Evolutionary conservation across 2,797 vertebrate genomes (phyloP).

Genomic region (Semotilus atromaculatus): DNA sequence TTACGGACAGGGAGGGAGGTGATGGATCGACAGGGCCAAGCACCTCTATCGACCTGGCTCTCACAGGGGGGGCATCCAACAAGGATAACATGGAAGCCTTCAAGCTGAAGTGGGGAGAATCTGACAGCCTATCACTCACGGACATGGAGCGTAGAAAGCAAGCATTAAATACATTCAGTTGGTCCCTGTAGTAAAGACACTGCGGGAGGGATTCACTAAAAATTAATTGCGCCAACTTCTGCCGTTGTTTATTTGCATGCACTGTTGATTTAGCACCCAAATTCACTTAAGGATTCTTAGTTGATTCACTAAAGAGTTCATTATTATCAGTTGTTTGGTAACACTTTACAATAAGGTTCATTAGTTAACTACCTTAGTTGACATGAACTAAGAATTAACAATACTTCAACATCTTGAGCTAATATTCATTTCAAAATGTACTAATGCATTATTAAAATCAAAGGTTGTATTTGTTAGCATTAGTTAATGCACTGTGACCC

Average conservation of each 20-base stretch:
- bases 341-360: no score
- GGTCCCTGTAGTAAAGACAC: constrained; percentile 1
- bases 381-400: no score
- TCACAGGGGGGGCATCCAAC: constrained; percentile 52
- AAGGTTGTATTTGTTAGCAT: no score
- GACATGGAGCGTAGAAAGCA: constrained; percentile 27
- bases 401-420: no score
- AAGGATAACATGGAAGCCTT: constrained; percentile 50
- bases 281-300: background rate
- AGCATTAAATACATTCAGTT: constrained; percentile 17
- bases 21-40: constrained; percentile 74
- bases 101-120: constrained; percentile 29
- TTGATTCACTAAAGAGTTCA: background rate
- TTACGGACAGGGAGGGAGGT: constrained; percentile 60
- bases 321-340: background rate
- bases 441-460: no score
- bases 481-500: no score
- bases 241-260: constrained; percentile 1
- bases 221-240: background rate
- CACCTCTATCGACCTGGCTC: constrained; percentile 64
- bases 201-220: background rate
- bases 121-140: constrained; percentile 43
- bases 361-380: no score
- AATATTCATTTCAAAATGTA: no score
- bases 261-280: background rate